Base-by-base conservation (phyloP, 1,140 invertebrate genomes). In the Aphaenogaster rudis region DNA sequence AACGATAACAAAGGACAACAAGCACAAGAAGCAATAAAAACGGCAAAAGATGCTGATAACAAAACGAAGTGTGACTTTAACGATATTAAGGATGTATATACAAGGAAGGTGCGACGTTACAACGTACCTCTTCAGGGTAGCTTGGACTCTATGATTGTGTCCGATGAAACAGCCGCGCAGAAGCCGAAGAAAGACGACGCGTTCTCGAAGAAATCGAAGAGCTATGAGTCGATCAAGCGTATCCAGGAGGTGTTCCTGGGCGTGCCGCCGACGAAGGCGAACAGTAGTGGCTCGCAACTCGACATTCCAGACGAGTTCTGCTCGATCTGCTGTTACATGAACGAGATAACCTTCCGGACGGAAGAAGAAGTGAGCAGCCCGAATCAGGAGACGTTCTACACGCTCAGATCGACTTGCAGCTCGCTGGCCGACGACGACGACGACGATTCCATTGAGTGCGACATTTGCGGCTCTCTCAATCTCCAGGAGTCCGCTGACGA, bases 181-280 rank as follows among this genome's bases (percentile, higher is more conserved):
- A 76, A 86, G 0, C 86, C 79, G 21, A 86, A 90, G 42, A 86
- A 59, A 1, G 81, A 69, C 0, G 82, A 76, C 33, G 45, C 71
- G 3, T 92, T 91, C 45, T 93, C 94, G 1, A 95, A 95, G 52
- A 95, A 95, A 48, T 95, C 94, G 0, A 95, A 95, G 79, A 95
- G 95, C 57, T 95, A 93, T 72, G 95, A 95, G 39, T 95, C 92
- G 3, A 94, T 95, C 36, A 95, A 95, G 57, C 92, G 89, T 5
- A 91, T 76, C 33, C 88, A 92, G 21, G 90, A 91, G 28, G 48
- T 64, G 0, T 89, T 87, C 39, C 54, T 86, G 48, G 90, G 87
- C 0, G 88, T 89, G 11, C 39, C 87, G 61, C 74, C 81, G 6
- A 90, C 91, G 15, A 93, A 93, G n/a, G 91, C 93, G 0, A 94